These are phyloP conservation scores for Hycleus cichorii DNA, from an alignment of 1,140 invertebrate genomes.

Conservation along the genomic window DNA sequence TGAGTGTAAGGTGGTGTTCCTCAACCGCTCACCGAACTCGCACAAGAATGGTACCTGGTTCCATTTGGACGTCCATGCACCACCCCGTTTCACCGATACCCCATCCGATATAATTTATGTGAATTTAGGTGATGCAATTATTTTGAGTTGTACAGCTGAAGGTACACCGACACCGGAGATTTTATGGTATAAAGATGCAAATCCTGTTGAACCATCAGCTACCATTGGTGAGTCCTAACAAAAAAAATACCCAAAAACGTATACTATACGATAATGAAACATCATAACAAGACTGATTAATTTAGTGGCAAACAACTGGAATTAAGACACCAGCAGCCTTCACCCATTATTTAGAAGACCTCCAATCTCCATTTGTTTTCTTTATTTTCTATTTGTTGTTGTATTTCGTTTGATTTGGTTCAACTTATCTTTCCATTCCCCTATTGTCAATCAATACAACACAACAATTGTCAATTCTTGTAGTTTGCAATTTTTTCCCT, in stretches of 20 bases:
- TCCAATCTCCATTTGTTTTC: background rate
- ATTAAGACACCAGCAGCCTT: too few species aligned
- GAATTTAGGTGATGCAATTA: constrained; percentile 89
- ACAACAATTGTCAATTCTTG: background rate
- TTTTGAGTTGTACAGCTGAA: constrained; percentile 90
- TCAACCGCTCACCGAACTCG: constrained; percentile 83
- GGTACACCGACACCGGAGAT: constrained; percentile 87
- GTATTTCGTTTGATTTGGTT: too few species aligned
- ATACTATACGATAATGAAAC: background rate
- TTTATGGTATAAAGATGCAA: constrained; percentile 86
- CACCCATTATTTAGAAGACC: too few species aligned
- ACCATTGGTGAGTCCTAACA: constrained; percentile 49
- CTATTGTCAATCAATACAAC: too few species aligned
- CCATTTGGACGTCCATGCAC: constrained; percentile 90
- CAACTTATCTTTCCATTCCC: too few species aligned
- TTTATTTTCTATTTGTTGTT: too few species aligned
- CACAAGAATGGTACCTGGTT: constrained; percentile 93
- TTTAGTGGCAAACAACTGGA: too few species aligned
- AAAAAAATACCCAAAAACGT: background rate
- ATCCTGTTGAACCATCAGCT: constrained; percentile 76
- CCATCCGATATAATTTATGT: constrained; percentile 93
- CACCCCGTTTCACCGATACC: constrained; percentile 86
- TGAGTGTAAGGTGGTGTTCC: constrained; percentile 92
- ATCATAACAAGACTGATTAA: too few species aligned
- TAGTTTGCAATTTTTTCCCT: constrained; percentile 17